Base-by-base conservation (phyloP, 2,797 vertebrate genomes). In the Macropus fuliginosus region DNA sequence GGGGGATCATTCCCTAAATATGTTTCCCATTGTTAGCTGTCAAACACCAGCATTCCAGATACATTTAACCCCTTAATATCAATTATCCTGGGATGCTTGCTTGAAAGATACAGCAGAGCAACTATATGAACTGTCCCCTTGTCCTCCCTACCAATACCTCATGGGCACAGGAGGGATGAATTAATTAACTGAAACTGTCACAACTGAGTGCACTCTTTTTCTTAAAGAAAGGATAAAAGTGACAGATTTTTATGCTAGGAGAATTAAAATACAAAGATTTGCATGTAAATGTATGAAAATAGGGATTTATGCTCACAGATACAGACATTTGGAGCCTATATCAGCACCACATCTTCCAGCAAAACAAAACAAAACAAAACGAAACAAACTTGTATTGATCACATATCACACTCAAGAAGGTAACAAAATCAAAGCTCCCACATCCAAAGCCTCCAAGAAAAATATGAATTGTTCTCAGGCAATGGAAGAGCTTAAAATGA, bases 181-280 rank as follows among this genome's bases (percentile, higher is more conserved):
- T 97, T 96, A 96, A 93, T 95, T 96, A 96, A 91, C 74, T 91
- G 52, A 95, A 94, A 90, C 56, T 93, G 66, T 93, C 93, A 92
- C 55, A 31, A 40, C 46, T 94, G 55, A 95, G 46, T 29, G 24
- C 5, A 92, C 0, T 90, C 95, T 95, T 40, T 59, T 94, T 91
- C 46, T 90, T 96, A 16, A 55, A 55, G 96, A 96, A 31, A 93
- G 0, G 50, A 66, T 89, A 50, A 96, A 96, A 94, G 91, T 95
- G 87, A 95, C 50, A 96, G 46, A 90, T 89, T 95, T 52, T 4
- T 57, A 12, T 28, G 66, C 55, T 95, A 54, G 92, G 59, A 90
- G 94, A 96, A 96, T 97, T 97, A 97, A 94, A 94, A 91, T 94
- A 90, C 28, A 87, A 59, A 56, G 91, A 93, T 94, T 96, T 96